Conservation (phyloP, 1,140 invertebrate genomes). For the Cherax destructor region DNA sequence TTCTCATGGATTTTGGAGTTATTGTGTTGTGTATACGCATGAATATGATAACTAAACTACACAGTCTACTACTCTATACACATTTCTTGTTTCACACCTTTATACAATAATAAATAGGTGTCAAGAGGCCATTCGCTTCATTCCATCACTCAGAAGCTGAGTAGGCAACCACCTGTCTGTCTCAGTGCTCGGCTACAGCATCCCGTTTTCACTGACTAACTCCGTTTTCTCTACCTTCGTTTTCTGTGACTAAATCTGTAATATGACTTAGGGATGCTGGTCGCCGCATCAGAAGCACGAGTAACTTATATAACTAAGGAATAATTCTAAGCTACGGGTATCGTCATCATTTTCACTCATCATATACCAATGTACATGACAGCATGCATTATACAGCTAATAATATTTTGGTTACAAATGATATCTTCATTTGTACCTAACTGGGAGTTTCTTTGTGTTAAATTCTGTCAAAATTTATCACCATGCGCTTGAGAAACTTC, state of each 20-base stretch:
- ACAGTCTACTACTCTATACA: slow-evolving; percentile 69
- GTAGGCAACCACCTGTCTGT: not conserved
- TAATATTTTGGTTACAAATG: slow-evolving; percentile 12
- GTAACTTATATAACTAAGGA: slow-evolving; percentile 65
- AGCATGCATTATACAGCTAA: slow-evolving; percentile 43
- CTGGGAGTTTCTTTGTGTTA: slow-evolving; percentile 1
- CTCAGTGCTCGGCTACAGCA: slow-evolving; percentile 7
- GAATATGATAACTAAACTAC: slow-evolving; percentile 63
- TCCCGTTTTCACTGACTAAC: slow-evolving; percentile 22
- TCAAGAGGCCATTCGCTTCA: slow-evolving; percentile 18
- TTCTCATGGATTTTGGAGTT: not conserved
- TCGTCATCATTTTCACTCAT: slow-evolving; percentile 2
- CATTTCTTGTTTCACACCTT: slow-evolving; percentile 61
- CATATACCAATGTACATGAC: slow-evolving; percentile 49
- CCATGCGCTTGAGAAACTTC: slow-evolving; percentile 54
- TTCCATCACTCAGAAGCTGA: not conserved
- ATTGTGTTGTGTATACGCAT: slow-evolving; percentile 46
- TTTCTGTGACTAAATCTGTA: slow-evolving; percentile 32
- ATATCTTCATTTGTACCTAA: slow-evolving; percentile 36
- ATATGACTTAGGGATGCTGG: slow-evolving; percentile 41
- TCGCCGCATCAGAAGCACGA: slow-evolving; percentile 48
- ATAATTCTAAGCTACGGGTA: slow-evolving; percentile 55
- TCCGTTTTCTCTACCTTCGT: not conserved
- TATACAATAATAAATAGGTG: slow-evolving; percentile 69
- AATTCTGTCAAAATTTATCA: slow-evolving; percentile 1